These are phyloP conservation scores for Typhlomys cinereus DNA, from an alignment of 2,113 vertebrate species.

Conservation along the genomic window DNA sequence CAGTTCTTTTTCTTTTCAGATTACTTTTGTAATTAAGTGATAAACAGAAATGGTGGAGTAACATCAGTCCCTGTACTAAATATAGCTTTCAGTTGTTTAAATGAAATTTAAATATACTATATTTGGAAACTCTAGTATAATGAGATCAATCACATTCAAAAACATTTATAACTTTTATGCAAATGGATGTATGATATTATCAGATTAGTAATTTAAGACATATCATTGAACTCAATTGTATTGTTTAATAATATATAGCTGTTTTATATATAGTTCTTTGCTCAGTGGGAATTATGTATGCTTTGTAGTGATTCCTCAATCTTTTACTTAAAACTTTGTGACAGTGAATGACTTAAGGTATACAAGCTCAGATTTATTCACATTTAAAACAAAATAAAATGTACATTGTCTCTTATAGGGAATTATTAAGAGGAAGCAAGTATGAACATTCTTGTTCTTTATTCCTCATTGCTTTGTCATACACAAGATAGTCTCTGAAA, in stretches of 20 bases:
- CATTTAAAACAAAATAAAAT: not conserved
- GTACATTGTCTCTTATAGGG: not conserved
- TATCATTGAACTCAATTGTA: not conserved
- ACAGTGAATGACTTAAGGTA: not conserved
- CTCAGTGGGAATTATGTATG: not conserved
- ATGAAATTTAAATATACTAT: slow-evolving; percentile 41
- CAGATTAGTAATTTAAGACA: not conserved
- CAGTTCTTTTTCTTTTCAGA: not conserved
- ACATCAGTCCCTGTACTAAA: no score
- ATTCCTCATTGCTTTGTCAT: not conserved
- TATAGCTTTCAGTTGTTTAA: not conserved
- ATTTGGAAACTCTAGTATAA: not conserved
- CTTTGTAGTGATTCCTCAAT: not conserved
- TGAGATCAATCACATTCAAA: not conserved
- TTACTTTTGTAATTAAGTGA: no score
- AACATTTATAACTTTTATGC: not conserved
- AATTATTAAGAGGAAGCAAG: not conserved
- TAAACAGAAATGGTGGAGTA: not conserved
- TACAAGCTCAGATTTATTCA: not conserved
- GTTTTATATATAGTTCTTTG: no score
- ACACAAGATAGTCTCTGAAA: not conserved
- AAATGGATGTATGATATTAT: not conserved
- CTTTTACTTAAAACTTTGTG: not conserved
- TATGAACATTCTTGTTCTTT: not conserved
- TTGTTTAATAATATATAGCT: not conserved